Base-by-base conservation (phyloP, 2,888 invertebrate species). In the Didymodactylos carnosus region DNA sequence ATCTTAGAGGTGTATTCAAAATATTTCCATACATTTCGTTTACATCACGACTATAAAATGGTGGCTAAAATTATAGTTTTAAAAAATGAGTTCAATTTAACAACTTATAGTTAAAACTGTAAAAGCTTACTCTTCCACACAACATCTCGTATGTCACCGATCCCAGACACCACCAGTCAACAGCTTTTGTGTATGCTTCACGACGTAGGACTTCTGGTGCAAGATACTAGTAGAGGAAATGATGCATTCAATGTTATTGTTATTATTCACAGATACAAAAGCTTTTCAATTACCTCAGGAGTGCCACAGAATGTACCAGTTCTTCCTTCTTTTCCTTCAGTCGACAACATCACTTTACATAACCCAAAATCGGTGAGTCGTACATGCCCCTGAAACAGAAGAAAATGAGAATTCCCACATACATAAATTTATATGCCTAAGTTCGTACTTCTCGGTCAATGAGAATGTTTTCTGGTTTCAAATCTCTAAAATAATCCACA, bases 151-250 rank as follows among this genome's bases (percentile, higher is more conserved):
- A 87, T 11, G 87, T 80, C 0, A 88, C 87, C 35, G 86, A 86
- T 35, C 87, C 87, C 62, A 88, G 80, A 77, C 87, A 87, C 87
- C 87, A 87, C 87, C 87, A 88, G 79, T 88, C 87, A 35, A 87
- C 87, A 3, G 86, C 84, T 76, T 84, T 82, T 78, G 87, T 87
- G 79, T 87, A 87, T 0, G 86, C 85, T 81, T 86, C 81, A 77
- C 87, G 87, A 76, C 84, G 79, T 69, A 87, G 82, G 16, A 87
- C 86, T 80, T 87, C 87, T 3, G 87, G 87, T 2, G 87, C 87
- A 75, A 87, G 80, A 79, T 87, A 87, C 82, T n/a, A n/a, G n/a
- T n/a, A n/a, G n/a, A 84, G 78, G n/a, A 75, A 43, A 72, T 39
- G 16, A 73, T 73, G n/a, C n/a, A 76, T 23, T 51, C 70, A 27